Percentiles rank a stretch among this genome's conserved stretches.
These are phyloP conservation scores for Andrena haemorrhoa DNA, from an alignment of 2,888 invertebrate genomes.

Conservation along the genomic window DNA sequence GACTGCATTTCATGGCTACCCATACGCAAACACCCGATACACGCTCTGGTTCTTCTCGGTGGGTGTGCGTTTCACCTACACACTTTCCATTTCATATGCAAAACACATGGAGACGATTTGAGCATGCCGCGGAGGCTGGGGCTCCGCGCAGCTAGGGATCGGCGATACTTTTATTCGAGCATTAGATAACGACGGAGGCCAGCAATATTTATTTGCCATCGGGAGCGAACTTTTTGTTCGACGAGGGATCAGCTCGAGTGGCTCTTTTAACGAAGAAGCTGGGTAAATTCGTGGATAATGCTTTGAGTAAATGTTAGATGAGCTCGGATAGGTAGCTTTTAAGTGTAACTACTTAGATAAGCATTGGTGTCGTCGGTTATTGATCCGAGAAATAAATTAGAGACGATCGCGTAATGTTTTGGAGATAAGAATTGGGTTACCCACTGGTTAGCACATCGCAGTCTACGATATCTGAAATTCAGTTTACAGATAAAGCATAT, in stretches of 20 bases:
- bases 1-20: slow-evolving; percentile 77
- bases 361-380: no score
- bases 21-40: slow-evolving; percentile 41
- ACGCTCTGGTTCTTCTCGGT: slow-evolving; percentile 1
- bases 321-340: no score
- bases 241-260: background rate
- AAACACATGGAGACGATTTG: slow-evolving; percentile 66
- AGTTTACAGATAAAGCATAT: no score
- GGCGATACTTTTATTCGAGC: slow-evolving; percentile 28
- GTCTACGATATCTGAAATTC: no score
- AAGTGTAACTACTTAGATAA: no score
- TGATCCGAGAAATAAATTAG: no score
- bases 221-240: background rate
- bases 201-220: background rate
- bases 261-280: no score
- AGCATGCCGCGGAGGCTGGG: slow-evolving; percentile 21
- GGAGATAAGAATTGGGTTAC: no score
- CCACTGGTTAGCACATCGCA: no score
- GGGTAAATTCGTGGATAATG: no score
- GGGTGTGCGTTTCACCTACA: slow-evolving; percentile 29
- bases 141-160: background rate
- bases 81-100: slow-evolving; percentile 67
- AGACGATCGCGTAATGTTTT: no score
- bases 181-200: slow-evolving; percentile 11
- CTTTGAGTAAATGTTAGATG: no score